A percentile compares a stretch with the other conserved stretches of the same genome.
Evolutionary conservation across 2,113 vertebrate genomes (phyloP).

Genomic region (Bungarus multicinctus): DNA sequence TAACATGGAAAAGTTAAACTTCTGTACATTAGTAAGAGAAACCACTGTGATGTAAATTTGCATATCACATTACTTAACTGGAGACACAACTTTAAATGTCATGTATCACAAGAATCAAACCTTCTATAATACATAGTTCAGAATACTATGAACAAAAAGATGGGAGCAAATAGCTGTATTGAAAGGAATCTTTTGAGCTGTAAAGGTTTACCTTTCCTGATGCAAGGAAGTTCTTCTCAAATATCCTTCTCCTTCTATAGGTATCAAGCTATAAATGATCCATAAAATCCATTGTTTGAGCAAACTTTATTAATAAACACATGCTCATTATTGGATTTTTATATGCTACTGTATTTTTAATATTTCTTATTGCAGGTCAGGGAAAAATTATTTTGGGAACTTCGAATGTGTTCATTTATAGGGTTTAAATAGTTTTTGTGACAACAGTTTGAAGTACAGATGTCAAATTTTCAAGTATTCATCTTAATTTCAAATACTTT

Average conservation of each 20-base stretch:
- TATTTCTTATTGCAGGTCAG: not conserved
- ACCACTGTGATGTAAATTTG: not conserved
- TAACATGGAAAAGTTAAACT: constrained; percentile 17
- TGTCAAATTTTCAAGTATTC: not conserved
- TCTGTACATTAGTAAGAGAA: constrained; percentile 18
- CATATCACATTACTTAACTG: not conserved
- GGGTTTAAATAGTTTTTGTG: not conserved
- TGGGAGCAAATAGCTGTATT: not conserved
- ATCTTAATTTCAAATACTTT: not conserved
- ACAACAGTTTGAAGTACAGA: not conserved
- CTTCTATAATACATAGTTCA: not conserved
- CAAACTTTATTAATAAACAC: not conserved
- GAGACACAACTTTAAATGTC: not conserved
- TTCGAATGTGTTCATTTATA: not conserved
- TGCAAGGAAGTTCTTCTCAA: not conserved
- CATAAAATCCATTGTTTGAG: constrained; percentile 11
- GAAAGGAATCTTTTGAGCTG: not conserved
- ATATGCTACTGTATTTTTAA: not conserved
- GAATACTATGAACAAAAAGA: not conserved
- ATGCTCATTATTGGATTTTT: not conserved
- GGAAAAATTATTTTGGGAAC: not conserved
- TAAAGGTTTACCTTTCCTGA: not conserved
- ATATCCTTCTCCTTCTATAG: not conserved
- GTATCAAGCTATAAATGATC: constrained; percentile 11
- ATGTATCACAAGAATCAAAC: not conserved